A percentile compares a stretch with the other conserved stretches of the same genome.
phyloP scores from a whole-genome alignment of 2,888 invertebrate genomes.

The Saturnia pavonia region DNA sequence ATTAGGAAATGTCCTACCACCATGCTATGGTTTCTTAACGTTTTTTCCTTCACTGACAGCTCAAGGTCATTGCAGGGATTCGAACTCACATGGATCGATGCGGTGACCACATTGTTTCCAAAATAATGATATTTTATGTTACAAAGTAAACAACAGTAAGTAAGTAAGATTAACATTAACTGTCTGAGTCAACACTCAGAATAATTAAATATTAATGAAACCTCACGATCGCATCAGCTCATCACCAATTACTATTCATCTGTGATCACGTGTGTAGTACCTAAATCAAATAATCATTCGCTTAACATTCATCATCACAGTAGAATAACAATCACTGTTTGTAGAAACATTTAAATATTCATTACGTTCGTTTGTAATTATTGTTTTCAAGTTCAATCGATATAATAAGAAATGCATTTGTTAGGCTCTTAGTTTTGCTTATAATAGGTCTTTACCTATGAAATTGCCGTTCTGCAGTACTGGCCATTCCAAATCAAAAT shows the following conservation, averaged over 20 bases:
- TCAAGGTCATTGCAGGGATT: too few relatives aligned
- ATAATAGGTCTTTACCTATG: too few relatives aligned
- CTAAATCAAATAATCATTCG: background rate
- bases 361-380: background rate
- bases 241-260: slow-evolving; percentile 3
- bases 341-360: slow-evolving; percentile 1
- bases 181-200: background rate
- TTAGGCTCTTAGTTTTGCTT: background rate
- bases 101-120: too few relatives aligned
- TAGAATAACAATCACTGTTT: background rate
- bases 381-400: background rate
- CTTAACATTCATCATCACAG: background rate
- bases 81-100: too few relatives aligned
- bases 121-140: too few relatives aligned
- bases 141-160: background rate
- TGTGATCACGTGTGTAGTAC: background rate
- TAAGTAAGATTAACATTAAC: background rate
- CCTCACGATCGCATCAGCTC: background rate
- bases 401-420: background rate
- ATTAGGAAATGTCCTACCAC: too few relatives aligned
- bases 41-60: too few relatives aligned
- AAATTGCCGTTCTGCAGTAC: too few relatives aligned
- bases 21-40: too few relatives aligned
- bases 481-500: too few relatives aligned
- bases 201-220: background rate